These are phyloP conservation scores for Pitangus sulphuratus DNA, from an alignment of 2,797 vertebrate species.

Conservation along the genomic window DNA sequence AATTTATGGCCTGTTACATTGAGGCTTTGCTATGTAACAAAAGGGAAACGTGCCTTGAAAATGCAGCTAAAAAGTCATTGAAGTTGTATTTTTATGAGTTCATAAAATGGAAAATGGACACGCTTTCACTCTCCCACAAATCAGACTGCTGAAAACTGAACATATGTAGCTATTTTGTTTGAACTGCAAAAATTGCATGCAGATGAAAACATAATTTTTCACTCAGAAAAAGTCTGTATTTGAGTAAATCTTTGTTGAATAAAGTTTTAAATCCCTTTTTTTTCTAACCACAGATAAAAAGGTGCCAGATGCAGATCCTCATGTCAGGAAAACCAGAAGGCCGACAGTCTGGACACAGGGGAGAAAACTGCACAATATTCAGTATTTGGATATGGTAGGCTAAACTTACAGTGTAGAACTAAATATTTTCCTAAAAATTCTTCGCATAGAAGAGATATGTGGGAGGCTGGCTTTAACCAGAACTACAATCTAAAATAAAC, in stretches of 20 bases:
- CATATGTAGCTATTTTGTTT: background rate
- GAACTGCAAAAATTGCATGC: background rate
- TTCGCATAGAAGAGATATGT: background rate
- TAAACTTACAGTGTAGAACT: background rate
- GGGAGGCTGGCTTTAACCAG: background rate
- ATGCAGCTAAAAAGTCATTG: conserved; percentile 36
- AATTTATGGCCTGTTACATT: conserved; percentile 52
- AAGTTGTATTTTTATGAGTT: conserved; percentile 44
- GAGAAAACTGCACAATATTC: background rate
- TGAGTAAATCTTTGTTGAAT: background rate
- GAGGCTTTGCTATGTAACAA: conserved; percentile 41
- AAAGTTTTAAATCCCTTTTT: background rate
- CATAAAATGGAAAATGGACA: background rate
- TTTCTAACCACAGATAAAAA: background rate
- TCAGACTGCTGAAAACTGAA: conserved; percentile 4
- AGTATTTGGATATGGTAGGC: background rate
- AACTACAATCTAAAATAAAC: background rate
- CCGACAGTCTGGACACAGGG: background rate
- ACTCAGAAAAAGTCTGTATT: background rate
- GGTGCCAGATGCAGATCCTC: background rate
- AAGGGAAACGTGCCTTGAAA: conserved; percentile 43
- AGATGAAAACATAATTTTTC: background rate
- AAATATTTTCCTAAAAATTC: background rate
- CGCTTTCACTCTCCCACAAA: conserved; percentile 18
- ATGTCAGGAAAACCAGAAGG: background rate